These are phyloP conservation scores for Latheticus oryzae DNA, from an alignment of 2,888 invertebrate species.

Conservation along the genomic window DNA sequence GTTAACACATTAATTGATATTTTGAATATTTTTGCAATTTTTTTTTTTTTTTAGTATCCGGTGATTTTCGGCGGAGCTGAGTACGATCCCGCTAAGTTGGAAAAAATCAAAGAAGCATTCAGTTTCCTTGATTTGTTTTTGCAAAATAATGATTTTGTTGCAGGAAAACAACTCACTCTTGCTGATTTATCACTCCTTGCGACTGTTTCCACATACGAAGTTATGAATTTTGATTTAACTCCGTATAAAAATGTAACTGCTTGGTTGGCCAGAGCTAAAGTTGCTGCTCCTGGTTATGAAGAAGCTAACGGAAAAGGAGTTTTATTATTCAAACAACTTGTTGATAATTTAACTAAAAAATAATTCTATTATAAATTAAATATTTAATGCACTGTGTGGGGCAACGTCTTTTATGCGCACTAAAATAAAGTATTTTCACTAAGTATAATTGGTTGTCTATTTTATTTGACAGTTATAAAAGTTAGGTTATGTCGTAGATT, in stretches of 20 bases:
- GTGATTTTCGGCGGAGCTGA: conserved; percentile 64
- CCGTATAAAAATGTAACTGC: conserved; percentile 76
- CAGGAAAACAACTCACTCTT: conserved; percentile 79
- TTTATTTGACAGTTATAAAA: no score
- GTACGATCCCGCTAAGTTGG: conserved; percentile 73
- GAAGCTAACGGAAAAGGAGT: conserved; percentile 61
- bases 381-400: no score
- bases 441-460: no score
- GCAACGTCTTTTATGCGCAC: no score
- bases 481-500: no score
- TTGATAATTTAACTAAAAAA: conserved; percentile 56
- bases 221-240: conserved; percentile 72
- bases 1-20: conserved; percentile 55
- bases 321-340: conserved; percentile 56
- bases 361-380: conserved; percentile 8
- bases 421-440: no score
- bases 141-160: conserved; percentile 76
- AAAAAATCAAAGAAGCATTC: conserved; percentile 77
- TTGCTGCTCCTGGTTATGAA: conserved; percentile 70
- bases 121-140: conserved; percentile 79
- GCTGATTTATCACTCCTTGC: conserved; percentile 81
- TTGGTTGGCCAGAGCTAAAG: conserved; percentile 72
- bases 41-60: conserved; percentile 57
- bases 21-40: conserved; percentile 9
- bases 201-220: conserved; percentile 77